Percentiles rank a stretch among this genome's conserved stretches.
These are phyloP conservation scores for Allolobophora icterica DNA, from an alignment of 2,888 invertebrate genomes.

Conservation along the genomic window DNA sequence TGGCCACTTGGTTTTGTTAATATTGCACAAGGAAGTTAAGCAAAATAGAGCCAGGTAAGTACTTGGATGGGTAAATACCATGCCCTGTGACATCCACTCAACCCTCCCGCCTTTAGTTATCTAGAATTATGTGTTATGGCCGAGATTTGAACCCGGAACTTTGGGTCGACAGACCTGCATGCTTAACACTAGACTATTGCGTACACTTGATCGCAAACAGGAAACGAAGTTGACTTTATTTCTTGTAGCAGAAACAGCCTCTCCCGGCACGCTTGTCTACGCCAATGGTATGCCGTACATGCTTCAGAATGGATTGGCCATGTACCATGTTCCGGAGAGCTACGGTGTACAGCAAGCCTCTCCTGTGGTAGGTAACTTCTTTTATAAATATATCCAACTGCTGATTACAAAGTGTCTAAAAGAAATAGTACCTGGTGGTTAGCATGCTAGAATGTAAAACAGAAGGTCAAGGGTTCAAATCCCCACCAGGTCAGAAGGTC, in stretches of 20 bases:
- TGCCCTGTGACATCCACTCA: neutral
- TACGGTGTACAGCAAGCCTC: conserved; percentile 32
- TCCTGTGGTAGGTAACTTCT: conserved; percentile 24
- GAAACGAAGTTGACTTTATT: neutral
- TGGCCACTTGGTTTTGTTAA: neutral
- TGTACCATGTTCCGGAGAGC: conserved; percentile 64
- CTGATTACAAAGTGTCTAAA: neutral
- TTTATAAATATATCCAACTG: neutral
- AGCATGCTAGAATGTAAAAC: neutral
- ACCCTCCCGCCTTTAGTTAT: neutral
- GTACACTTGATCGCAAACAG: neutral
- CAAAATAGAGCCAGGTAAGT: neutral
- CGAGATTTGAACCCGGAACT: neutral
- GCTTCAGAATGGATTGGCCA: conserved; percentile 67
- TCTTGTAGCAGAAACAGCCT: neutral
- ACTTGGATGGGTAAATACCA: neutral
- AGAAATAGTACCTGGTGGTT: neutral
- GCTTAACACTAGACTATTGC: neutral
- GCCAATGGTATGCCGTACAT: conserved; percentile 68
- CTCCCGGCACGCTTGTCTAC: conserved; percentile 67
- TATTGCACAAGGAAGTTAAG: neutral
- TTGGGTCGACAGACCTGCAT: neutral
- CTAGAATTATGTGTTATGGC: neutral
- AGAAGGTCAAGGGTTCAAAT: neutral
- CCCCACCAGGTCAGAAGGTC: no score